Conservation (phyloP, 2,888 invertebrate species). For the Oscheius sp. region DNA sequence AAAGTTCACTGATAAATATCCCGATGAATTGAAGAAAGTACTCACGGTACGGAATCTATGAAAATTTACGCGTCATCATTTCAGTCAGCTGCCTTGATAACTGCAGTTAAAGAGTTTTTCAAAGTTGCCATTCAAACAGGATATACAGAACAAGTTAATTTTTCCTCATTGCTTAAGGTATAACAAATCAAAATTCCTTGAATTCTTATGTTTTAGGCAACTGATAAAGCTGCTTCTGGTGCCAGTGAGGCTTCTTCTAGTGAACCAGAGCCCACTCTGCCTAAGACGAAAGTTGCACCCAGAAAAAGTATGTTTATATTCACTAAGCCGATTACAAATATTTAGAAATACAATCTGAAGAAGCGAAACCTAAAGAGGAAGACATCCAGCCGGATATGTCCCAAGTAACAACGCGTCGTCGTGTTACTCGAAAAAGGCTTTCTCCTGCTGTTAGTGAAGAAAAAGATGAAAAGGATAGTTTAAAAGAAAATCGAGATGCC, state of each 20-base stretch:
- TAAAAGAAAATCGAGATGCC: constrained; percentile 2
- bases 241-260: background rate
- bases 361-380: background rate
- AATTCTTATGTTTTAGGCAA: background rate
- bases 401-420: constrained; percentile 15
- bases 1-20: constrained; percentile 33
- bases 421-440: constrained; percentile 1
- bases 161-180: background rate
- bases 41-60: background rate
- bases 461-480: constrained; percentile 4
- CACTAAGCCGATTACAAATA: background rate
- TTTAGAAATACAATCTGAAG: constrained; percentile 33
- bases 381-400: background rate
- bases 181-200: too few species aligned
- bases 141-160: constrained; percentile 36
- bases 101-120: constrained; percentile 30
- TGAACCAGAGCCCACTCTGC: background rate
- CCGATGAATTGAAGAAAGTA: background rate
- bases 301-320: background rate
- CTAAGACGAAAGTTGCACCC: background rate
- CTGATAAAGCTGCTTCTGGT: constrained; percentile 21
- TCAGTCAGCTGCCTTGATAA: background rate
- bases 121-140: constrained; percentile 18
- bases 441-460: background rate
- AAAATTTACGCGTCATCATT: background rate